These are phyloP conservation scores for Holacanthella duospinosa DNA, from an alignment of 2,888 invertebrate genomes.

Conservation along the genomic window DNA sequence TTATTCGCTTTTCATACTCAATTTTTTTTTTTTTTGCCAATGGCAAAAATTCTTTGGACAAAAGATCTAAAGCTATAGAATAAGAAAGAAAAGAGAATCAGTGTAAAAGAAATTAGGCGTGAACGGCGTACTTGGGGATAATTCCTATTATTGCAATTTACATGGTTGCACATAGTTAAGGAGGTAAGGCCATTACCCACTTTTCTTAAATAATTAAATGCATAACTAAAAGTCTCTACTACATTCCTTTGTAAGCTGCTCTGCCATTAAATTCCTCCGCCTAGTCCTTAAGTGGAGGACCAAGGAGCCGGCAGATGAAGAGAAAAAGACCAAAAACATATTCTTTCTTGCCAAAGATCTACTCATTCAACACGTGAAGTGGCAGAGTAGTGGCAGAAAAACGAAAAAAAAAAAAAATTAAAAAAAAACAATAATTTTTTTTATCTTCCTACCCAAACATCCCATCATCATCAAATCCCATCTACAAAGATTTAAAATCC, in stretches of 20 bases:
- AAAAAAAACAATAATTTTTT: neutral
- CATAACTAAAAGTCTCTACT: neutral
- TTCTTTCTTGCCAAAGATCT: neutral
- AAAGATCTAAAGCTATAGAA: too few species aligned
- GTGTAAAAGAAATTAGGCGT: too few species aligned
- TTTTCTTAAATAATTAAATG: conserved; percentile 4
- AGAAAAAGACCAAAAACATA: neutral
- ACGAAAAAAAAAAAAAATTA: neutral
- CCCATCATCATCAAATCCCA: neutral
- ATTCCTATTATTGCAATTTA: too few species aligned
- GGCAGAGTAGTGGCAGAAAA: neutral
- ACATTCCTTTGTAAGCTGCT: neutral
- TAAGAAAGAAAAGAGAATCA: too few species aligned
- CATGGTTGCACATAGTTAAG: too few species aligned
- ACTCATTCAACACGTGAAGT: conserved; percentile 2
- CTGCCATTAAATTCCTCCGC: neutral
- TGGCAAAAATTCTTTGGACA: too few species aligned
- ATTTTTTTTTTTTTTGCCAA: too few species aligned
- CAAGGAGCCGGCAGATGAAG: neutral
- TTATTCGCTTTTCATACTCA: too few species aligned
- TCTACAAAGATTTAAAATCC: neutral
- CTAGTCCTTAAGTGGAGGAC: neutral
- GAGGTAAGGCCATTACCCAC: neutral
- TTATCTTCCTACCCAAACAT: neutral
- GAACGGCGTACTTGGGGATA: too few species aligned